phyloP scores from a whole-genome alignment of 2,113 vertebrate species.

The Scolopax mira region DNA sequence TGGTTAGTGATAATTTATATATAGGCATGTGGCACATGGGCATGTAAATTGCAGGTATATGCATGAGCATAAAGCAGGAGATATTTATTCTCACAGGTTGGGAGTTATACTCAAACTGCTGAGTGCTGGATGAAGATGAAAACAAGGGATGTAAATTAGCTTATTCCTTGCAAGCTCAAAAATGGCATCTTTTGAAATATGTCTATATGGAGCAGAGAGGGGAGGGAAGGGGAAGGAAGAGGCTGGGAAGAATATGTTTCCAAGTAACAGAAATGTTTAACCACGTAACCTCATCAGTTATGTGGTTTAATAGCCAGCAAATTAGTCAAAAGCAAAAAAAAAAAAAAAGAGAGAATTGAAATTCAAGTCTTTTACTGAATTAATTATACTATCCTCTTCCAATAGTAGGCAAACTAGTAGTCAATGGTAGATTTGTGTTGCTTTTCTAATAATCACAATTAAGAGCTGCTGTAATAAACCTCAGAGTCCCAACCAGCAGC shows the following conservation, averaged over 20 bases:
- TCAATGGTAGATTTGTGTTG: not conserved
- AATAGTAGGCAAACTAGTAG: not conserved
- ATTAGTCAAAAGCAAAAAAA: not conserved
- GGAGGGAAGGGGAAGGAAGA: not conserved
- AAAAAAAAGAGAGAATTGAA: not conserved
- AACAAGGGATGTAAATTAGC: not conserved
- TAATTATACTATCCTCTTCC: not conserved
- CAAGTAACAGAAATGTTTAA: not conserved
- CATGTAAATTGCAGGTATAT: not conserved
- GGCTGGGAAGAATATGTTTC: not conserved
- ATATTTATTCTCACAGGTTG: not conserved
- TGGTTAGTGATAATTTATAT: conserved; percentile 40
- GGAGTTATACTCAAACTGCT: not conserved
- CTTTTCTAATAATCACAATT: not conserved
- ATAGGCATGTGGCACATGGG: not conserved
- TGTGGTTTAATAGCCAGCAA: not conserved
- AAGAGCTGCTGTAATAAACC: not conserved
- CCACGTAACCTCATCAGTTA: not conserved
- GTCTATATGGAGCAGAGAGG: not conserved
- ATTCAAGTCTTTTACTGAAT: not conserved
- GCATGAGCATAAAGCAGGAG: not conserved
- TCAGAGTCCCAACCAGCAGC: not conserved
- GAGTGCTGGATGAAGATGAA: not conserved
- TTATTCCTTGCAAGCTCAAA: not conserved
- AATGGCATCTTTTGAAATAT: not conserved